phyloP scores from a whole-genome alignment of 2,888 invertebrate species.

The Sesia bembeciformis region DNA sequence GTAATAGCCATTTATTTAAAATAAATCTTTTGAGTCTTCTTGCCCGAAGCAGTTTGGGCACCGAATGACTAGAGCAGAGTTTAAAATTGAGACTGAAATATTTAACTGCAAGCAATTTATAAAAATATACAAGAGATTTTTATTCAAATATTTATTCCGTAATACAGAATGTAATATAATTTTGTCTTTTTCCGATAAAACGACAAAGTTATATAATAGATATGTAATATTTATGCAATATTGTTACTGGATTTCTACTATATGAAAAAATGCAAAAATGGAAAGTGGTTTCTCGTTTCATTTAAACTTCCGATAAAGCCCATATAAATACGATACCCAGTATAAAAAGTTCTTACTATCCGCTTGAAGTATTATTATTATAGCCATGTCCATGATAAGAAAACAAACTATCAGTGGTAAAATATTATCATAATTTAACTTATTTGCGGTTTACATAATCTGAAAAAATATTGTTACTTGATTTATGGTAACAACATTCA shows the following conservation, averaged over 20 bases:
- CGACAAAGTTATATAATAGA: conserved; percentile 39
- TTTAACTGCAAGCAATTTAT: not conserved
- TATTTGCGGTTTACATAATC: too few species aligned
- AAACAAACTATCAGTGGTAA: too few species aligned
- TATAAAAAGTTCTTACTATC: too few species aligned
- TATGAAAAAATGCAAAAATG: not conserved
- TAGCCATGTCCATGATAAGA: too few species aligned
- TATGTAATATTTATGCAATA: conserved; percentile 2
- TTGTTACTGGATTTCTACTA: not conserved
- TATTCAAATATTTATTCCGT: not conserved
- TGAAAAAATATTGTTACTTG: too few species aligned
- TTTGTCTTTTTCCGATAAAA: conserved; percentile 59
- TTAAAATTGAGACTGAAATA: conserved; percentile 32
- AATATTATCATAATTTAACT: too few species aligned
- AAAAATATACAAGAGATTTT: not conserved
- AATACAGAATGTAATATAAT: conserved; percentile 19
- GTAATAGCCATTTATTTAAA: not conserved
- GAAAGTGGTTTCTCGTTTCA: conserved; percentile 1
- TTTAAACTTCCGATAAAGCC: not conserved
- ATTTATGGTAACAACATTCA: too few species aligned
- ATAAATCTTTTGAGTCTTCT: conserved; percentile 35
- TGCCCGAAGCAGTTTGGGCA: conserved; percentile 60
- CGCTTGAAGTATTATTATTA: too few species aligned
- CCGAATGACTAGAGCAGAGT: conserved; percentile 37
- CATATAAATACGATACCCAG: too few species aligned